Base-by-base conservation (phyloP, 2,888 invertebrate genomes). In the Microctonus aethiopoides region DNA sequence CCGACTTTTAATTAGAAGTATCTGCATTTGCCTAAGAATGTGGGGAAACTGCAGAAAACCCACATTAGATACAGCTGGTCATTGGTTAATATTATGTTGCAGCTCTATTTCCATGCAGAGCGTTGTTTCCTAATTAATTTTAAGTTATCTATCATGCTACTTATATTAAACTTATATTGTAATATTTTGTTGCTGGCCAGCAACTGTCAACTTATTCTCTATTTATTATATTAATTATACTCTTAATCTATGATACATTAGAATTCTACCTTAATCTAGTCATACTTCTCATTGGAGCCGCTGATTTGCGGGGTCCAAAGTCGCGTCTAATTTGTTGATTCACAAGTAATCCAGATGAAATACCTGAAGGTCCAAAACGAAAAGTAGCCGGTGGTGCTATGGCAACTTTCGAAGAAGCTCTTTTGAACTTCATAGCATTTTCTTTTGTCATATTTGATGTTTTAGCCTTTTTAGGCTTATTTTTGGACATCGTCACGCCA, bases 241-340 rank as follows among this genome's bases (percentile, higher is more conserved):
- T 52, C 51, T 52, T 22, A 52, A 22, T 20, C 22, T n/a, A n/a
- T n/a, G 1, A 26, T 46, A 20, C 11, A 63, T 24, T 11, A 11
- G 11, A 24, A 39, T 26, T 54, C 56, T 39, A 65, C 39, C 65
- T 65, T 56, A 65, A 39, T 34, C 36, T 34, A 65, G 10, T 36
- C 11, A 32, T 65, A 10, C 10, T 54, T 29, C 56, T 65, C 36
- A 24, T 65, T 36, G 56, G 24, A 32, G 16, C 65, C 22, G 24
- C 26, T 16, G 9, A 20, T 34, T 34, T 9, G n/a, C 22, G 16
- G 39, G 64, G 2, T 20, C 56, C 64, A 56, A 29, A 65, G 56
- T 20, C 32, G 46, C 39, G 54, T 26, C 56, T 20, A 36, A 13
- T 20, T 13, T 13, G 54, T 36, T 22, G 34, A n/a, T 34, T 34